These are phyloP conservation scores for Tinea pellionella DNA, from an alignment of 2,888 invertebrate genomes.

Conservation along the genomic window DNA sequence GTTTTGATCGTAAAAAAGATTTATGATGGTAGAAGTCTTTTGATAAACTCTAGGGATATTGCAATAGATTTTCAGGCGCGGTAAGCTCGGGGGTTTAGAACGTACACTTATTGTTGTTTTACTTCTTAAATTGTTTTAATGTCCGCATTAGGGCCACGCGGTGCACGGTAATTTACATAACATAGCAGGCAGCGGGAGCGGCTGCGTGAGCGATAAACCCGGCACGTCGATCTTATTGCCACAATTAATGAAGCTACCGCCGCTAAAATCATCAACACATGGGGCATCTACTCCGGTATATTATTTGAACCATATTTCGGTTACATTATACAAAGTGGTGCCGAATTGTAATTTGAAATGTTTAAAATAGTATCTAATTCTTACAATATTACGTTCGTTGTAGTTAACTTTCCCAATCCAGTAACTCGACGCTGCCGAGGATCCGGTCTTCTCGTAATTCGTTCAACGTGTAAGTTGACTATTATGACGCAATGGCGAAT, in stretches of 20 bases:
- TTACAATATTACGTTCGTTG: background rate
- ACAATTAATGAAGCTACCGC: slow-evolving; percentile 51
- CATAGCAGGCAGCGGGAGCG: slow-evolving; percentile 32
- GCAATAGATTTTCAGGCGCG: slow-evolving; percentile 9
- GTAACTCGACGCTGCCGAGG: no score
- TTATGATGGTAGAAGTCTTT: background rate
- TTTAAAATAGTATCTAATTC: background rate
- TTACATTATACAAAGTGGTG: background rate
- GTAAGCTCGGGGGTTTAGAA: slow-evolving; percentile 19
- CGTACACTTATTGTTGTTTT: slow-evolving; percentile 53
- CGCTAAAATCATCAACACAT: background rate
- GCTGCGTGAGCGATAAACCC: slow-evolving; percentile 51
- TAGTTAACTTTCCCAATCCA: no score
- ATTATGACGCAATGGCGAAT: no score
- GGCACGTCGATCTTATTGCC: slow-evolving; percentile 50
- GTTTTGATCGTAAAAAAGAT: background rate
- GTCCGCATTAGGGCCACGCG: slow-evolving; percentile 55
- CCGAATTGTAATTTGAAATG: background rate
- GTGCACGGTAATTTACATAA: slow-evolving; percentile 59
- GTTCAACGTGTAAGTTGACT: no score
- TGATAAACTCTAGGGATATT: slow-evolving; percentile 8
- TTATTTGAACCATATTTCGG: background rate
- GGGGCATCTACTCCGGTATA: background rate
- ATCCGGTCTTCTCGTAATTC: no score
- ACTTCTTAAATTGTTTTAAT: slow-evolving; percentile 67